Percentiles rank a stretch among this genome's conserved stretches.
Evolutionary conservation across 2,888 invertebrate genomes (phyloP).

Genomic region (Pristionchus exspectatus): DNA sequence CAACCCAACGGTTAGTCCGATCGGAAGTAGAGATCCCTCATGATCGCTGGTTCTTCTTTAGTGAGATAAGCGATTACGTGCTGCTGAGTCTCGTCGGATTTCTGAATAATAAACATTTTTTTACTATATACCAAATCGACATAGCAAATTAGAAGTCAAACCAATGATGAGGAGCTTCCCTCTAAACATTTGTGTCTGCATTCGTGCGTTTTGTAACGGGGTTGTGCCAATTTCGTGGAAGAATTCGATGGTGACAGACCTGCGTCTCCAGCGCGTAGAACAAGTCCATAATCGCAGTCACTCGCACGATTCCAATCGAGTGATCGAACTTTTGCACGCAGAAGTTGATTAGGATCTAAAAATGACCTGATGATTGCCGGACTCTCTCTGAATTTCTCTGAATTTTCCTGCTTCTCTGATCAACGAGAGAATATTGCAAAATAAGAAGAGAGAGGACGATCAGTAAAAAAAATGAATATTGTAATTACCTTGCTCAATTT

Average conservation of each 20-base stretch:
- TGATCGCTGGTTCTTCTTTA: slow-evolving; percentile 17
- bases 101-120: too few species aligned
- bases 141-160: too few species aligned
- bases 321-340: slow-evolving; percentile 28
- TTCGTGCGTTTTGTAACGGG: too few species aligned
- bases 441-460: too few species aligned
- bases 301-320: slow-evolving; percentile 14
- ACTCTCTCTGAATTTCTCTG: background rate
- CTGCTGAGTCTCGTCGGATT: slow-evolving; percentile 13
- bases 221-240: too few species aligned
- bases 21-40: slow-evolving; percentile 21
- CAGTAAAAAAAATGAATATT: background rate
- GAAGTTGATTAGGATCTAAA: slow-evolving; percentile 26
- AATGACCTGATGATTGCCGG: too few species aligned
- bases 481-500: background rate
- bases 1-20: background rate
- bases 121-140: too few species aligned
- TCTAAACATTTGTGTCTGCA: too few species aligned
- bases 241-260: too few species aligned
- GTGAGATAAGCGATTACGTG: slow-evolving; percentile 37
- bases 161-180: too few species aligned
- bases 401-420: too few species aligned
- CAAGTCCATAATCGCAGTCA: slow-evolving; percentile 4
- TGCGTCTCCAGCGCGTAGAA: slow-evolving; percentile 11
- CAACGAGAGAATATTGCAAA: too few species aligned